Evolutionary conservation across 2,888 invertebrate species (phyloP), one percentile per base, ranked within the genome.

Genomic region (Eurytoma californica): DNA sequence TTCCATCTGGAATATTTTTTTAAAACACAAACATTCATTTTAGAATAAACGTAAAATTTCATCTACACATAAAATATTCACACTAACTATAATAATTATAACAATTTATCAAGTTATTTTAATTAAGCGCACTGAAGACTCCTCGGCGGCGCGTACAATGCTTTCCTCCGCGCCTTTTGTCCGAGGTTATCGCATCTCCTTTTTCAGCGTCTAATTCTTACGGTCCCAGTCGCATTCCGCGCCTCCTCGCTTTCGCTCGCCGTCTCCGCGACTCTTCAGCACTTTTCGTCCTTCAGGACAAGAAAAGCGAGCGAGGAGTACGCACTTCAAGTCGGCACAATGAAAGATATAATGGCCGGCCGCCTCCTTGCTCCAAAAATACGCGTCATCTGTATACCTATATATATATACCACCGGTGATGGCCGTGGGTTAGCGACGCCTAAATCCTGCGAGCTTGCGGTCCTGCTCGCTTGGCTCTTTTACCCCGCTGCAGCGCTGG

Each of bases 241-340:
- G 81, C 80, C 82, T 82, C 82, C 78, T 24, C 30, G 61, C 18
- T 30, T 39, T 18, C 51, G n/a, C 9, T 24, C 51, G 58, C 7
- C 49, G n/a, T 55, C 13, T 60, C 47, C 30, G 28, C 58, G 28
- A 77, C 47, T 57, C 63, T 61, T 77, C 76, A 70, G 70, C 57
- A 70, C 70, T 66, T 66, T 77, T 77, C 63, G 63, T 68, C 47
- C 63, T 57, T 16, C 24, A 67, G 67, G 76, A 68, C 60, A 68
- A 68, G 63, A 77, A 60, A 60, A 70, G 18, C 30, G 73, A 80
- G 30, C 58, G 60, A 67, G 30, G 57, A 78, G 69, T 65, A 28
- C 69, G 57, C 58, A 80, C 72, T 80, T 58, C n/a, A 77, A 68
- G 63, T 47, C 39, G 39, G 49, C 24, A 28, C 13, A 53, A n/a